Evolutionary conservation across 2,113 vertebrate species (phyloP).

Genomic region (Vulpes vulpes): DNA sequence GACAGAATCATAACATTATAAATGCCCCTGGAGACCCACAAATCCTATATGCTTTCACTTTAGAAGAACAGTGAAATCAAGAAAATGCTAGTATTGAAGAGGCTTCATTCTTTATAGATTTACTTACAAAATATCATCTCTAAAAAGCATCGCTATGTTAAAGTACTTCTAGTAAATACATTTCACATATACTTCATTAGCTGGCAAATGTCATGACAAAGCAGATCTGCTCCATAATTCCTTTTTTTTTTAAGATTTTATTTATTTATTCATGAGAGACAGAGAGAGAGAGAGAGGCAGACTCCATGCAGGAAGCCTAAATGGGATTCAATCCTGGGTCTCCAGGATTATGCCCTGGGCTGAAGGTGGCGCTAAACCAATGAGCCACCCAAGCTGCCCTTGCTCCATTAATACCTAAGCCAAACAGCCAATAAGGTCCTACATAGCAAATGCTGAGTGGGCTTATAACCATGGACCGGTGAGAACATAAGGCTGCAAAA

Average conservation of each 20-base stretch:
- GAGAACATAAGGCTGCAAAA: not conserved
- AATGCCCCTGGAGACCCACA: not conserved
- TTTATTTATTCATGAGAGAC: too few species aligned
- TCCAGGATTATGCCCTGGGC: too few species aligned
- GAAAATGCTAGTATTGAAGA: not conserved
- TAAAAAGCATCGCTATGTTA: not conserved
- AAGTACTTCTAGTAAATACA: not conserved
- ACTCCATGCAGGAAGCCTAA: too few species aligned
- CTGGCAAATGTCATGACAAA: not conserved
- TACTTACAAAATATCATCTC: not conserved
- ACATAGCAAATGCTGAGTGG: not conserved
- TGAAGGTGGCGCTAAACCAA: too few species aligned
- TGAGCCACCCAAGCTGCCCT: too few species aligned
- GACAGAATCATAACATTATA: not conserved
- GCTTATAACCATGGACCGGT: too few species aligned
- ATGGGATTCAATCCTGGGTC: too few species aligned
- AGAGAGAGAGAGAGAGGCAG: too few species aligned
- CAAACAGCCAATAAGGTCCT: not conserved
- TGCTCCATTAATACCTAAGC: not conserved
- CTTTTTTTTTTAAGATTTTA: too few species aligned
- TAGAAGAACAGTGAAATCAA: not conserved
- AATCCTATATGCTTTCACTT: not conserved
- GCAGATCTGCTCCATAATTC: not conserved
- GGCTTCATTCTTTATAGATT: not conserved
- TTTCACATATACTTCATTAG: not conserved